Base-by-base conservation (phyloP, 2,797 vertebrate genomes). In the Trematomus bernacchii region DNA sequence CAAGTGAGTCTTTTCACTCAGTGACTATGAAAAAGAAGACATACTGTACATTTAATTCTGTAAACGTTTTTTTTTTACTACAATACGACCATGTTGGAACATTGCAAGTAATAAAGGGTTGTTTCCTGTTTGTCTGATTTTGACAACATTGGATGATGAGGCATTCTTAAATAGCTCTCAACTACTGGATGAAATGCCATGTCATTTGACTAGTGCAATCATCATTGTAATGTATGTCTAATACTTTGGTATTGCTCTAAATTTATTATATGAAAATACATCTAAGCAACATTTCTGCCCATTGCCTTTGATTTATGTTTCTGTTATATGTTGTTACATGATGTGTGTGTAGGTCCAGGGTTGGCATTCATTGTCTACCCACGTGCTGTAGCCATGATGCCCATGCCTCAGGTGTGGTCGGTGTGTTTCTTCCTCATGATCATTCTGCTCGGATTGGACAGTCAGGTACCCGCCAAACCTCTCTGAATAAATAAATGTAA, bases 371-470 rank as follows among this genome's bases (percentile, higher is more conserved):
- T 98, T 54, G 92, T 97, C 61, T 98, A 95, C 68, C 97, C 97
- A 21, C 96, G 97, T 59, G 97, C 97, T 78, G 96, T 98, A 71
- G 96, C 97, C 73, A 96, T 96, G 73, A 95, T 97, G 85, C 96
- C 96, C 0, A 93, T 96, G 85, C 96, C 97, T 69, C 96, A 96
- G 0, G 91, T 97, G 87, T 98, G 97, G 97, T 95, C 96, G 0
- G 87, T 96, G 14, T 94, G 97, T 55, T 97, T 98, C 94, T 97
- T 98, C 87, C 65, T 96, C 81, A 97, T 97, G 97, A 94, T 97
- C 15, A 93, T 98, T 71, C 94, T 96, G 27, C 93, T 98, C 69
- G 96, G 96, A 54, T 93, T 98, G 0, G 97, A 97, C 85, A 97
- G 97, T 74, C 96, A 97, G 64, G 97, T 97, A 85, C 87, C 89